Evolutionary conservation across 2,797 vertebrate genomes (phyloP).

Genomic region (Fistularia tabacaria): DNA sequence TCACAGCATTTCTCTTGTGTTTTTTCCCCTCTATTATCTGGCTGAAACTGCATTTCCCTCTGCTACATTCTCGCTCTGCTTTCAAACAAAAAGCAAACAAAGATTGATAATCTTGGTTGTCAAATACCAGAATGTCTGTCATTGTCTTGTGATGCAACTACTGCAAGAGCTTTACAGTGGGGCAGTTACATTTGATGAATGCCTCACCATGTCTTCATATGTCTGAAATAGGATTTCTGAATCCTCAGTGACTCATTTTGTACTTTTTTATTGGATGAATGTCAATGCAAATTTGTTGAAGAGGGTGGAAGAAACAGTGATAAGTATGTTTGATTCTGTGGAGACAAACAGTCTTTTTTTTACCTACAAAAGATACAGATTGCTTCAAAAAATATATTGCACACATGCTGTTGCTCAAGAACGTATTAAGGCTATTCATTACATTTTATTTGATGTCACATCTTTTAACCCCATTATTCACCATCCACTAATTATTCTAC

Average conservation of each 20-base stretch:
- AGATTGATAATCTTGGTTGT: constrained; percentile 12
- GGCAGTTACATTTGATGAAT: constrained; percentile 1
- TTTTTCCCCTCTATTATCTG: constrained; percentile 28
- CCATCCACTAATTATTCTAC: constrained; percentile 1
- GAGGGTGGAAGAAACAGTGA: background rate
- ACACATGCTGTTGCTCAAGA: constrained; percentile 29
- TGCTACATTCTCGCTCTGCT: constrained; percentile 6
- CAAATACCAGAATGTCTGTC: constrained; percentile 5
- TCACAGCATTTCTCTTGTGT: constrained; percentile 34
- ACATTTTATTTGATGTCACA: constrained; percentile 8
- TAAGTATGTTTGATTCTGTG: constrained; percentile 21
- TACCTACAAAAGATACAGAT: constrained; percentile 23
- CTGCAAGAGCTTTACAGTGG: constrained; percentile 20
- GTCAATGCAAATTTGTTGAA: background rate
- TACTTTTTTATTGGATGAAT: background rate
- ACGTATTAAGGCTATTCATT: constrained; percentile 32
- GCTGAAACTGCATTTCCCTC: constrained; percentile 18
- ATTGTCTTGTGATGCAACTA: constrained; percentile 5
- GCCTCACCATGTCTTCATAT: constrained; percentile 1
- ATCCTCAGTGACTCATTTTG: background rate
- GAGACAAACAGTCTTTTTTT: constrained; percentile 23
- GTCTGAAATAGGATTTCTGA: constrained; percentile 6
- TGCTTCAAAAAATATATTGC: constrained; percentile 14
- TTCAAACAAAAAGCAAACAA: background rate
- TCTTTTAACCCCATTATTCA: background rate